A percentile compares a stretch with the other conserved stretches of the same genome.
phyloP scores from a whole-genome alignment of 1,140 invertebrate species.

The Pristionchus pacificus region DNA sequence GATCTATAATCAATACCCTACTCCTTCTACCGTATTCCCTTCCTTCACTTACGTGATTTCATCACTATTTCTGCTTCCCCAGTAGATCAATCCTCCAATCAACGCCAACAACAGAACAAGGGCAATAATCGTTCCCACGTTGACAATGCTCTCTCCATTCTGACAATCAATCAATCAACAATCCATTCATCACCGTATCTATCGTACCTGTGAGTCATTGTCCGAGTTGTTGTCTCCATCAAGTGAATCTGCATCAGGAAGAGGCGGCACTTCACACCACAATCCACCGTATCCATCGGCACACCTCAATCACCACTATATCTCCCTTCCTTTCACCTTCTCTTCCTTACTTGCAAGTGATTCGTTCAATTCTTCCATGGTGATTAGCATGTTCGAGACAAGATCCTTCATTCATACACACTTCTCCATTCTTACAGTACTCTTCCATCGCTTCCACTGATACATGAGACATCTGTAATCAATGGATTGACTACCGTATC shows the following conservation, averaged over 20 bases:
- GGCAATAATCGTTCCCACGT: too few species aligned
- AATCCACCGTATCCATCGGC: not conserved
- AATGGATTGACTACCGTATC: not conserved
- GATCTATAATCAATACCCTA: not conserved
- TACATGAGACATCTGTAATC: not conserved
- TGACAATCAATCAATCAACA: too few species aligned
- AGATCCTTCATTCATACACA: slow-evolving; percentile 15
- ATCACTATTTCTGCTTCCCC: not conserved
- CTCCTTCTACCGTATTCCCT: too few species aligned
- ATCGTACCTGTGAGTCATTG: not conserved
- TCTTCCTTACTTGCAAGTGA: not conserved
- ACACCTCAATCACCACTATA: not conserved
- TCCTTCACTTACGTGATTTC: not conserved
- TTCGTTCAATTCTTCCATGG: not conserved
- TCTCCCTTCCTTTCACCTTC: not conserved
- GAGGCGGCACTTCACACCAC: not conserved
- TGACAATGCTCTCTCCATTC: too few species aligned
- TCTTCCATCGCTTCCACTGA: slow-evolving; percentile 20
- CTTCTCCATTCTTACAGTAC: slow-evolving; percentile 10
- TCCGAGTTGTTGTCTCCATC: not conserved
- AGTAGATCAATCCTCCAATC: not conserved
- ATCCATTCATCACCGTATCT: not conserved
- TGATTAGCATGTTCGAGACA: slow-evolving; percentile 6
- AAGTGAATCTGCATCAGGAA: not conserved
- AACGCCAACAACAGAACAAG: too few species aligned